Evolutionary conservation across 2,888 invertebrate genomes (phyloP).

Genomic region (Cryptocheilus praepositus): DNA sequence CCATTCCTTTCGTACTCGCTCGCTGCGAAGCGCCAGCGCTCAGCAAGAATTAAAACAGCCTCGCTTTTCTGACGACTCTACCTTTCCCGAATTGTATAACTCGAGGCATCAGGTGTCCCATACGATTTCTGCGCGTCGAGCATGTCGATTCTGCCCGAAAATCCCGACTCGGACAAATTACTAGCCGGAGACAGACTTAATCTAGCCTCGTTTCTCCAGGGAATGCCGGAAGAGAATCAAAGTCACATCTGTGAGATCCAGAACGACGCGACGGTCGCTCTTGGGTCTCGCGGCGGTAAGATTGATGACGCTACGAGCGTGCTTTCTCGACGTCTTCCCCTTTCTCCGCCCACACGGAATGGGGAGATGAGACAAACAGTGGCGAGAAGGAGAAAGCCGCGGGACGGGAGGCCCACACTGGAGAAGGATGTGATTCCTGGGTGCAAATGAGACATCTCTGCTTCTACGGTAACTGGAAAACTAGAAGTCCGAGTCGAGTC

Average conservation of each 20-base stretch:
- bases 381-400: conserved; percentile 2
- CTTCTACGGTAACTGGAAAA: conserved; percentile 38
- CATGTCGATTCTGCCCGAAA: conserved; percentile 1
- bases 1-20: conserved; percentile 12
- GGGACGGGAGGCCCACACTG: conserved; percentile 26
- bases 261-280: conserved; percentile 61
- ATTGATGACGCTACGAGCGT: conserved; percentile 4
- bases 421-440: conserved; percentile 38
- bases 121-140: background rate
- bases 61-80: background rate
- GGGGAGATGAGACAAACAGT: too few relatives aligned
- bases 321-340: conserved; percentile 18
- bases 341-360: background rate
- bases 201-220: conserved; percentile 69
- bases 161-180: conserved; percentile 64
- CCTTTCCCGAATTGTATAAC: too few relatives aligned
- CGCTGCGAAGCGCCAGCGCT: too few relatives aligned
- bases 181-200: conserved; percentile 66
- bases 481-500: conserved; percentile 34
- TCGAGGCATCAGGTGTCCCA: too few relatives aligned
- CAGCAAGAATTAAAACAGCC: background rate
- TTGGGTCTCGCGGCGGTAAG: conserved; percentile 20
- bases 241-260: conserved; percentile 74
- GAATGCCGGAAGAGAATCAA: conserved; percentile 70
- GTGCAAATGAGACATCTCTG: conserved; percentile 54